Base-by-base conservation (phyloP, 2,113 vertebrate species). In the Oncorhynchus mykiss region DNA sequence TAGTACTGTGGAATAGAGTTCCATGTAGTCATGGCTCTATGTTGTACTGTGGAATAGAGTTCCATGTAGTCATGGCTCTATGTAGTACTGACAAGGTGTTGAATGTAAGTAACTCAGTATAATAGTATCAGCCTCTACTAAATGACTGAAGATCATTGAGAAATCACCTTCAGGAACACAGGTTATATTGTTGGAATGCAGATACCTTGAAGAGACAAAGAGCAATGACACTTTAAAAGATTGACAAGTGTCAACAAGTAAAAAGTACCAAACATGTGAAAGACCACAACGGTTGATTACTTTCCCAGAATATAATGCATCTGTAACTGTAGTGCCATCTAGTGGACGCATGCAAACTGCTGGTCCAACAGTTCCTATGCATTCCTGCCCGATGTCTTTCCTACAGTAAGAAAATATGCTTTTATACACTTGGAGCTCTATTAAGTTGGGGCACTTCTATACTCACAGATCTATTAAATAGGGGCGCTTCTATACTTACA, bases 391-490 rank as follows among this genome's bases (percentile, higher is more conserved):
- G 14, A 51, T 51, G 9, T 51, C 9, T 16, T 13, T 16, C 49
- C 29, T 12, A 6, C 14, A 31, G 20, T 72, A 51, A 85, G 45
- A 68, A 74, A 75, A 60, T 34, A 70, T 8, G 34, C 6, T 34
- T 34, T 34, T 34, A 7, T 39, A 34, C 5, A 34, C 31, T 31
- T 31, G 1, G 1, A 6, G 31, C 5, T 31, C 31, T 31, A 31
- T 29, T 29, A 1, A 7, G 31, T 34, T 5, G 5, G 31, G 31
- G 5, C 1, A 1, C 31, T 34, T 34, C 31, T 49, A 90, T 86
- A 97, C 98, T 99, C 90, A 99, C 98, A 99, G 88, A 93, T 99
- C 97, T 88, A 98, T 95, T 71, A 99, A 95, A 91, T 99, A 97
- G 4, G 57, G 57, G 57, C 7, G 57, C 20, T 60, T n/a, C 57